A percentile compares a stretch with the other conserved stretches of the same genome.
Conservation (phyloP, 2,888 invertebrate species). For the Cosmopolites sordidus region DNA sequence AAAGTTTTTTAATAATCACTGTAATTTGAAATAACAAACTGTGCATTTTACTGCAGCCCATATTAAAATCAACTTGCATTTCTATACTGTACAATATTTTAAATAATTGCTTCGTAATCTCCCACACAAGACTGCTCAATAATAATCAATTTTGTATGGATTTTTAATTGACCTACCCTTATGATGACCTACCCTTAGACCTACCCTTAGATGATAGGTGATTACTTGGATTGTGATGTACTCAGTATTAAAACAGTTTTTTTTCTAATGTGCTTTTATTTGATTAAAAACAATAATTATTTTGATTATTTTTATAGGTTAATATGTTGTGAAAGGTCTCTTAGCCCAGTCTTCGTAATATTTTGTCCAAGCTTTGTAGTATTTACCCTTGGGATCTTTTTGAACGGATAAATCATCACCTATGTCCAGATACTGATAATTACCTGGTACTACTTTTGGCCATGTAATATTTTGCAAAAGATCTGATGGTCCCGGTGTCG, state of each 20-base stretch:
- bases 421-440: conserved; percentile 32
- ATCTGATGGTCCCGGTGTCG: conserved; percentile 36
- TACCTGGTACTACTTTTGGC: conserved; percentile 27
- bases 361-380: conserved; percentile 28
- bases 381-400: conserved; percentile 28
- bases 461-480: conserved; percentile 32
- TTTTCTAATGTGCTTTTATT: neutral
- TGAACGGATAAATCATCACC: conserved; percentile 24
- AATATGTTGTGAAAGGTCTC: conserved; percentile 25
- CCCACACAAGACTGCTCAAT: too few species aligned
- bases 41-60: too few species aligned
- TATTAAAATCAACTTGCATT: too few species aligned
- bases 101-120: too few species aligned
- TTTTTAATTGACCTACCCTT: too few species aligned
- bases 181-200: too few species aligned
- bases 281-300: neutral
- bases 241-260: neutral
- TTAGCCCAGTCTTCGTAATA: conserved; percentile 28
- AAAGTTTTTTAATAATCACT: too few species aligned
- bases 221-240: neutral
- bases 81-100: too few species aligned
- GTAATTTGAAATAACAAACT: too few species aligned
- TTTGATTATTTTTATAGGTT: neutral
- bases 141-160: too few species aligned
- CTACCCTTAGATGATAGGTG: neutral